A percentile compares a stretch with the other conserved stretches of the same genome.
These are phyloP conservation scores for Leptinotarsa haldemani DNA, from an alignment of 2,888 invertebrate species.

Conservation along the genomic window DNA sequence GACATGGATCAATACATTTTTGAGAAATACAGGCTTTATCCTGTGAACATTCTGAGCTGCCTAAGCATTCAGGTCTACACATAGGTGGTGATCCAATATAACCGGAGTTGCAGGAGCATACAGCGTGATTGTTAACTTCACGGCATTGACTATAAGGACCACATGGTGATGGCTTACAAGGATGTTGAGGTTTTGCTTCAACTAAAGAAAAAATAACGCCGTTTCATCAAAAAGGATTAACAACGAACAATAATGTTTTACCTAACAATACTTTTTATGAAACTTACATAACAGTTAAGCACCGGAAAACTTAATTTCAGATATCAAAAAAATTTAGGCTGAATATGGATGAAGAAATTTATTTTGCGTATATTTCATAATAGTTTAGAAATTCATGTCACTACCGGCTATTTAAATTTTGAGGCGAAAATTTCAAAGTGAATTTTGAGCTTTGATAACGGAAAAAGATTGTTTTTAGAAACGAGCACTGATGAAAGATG, in stretches of 20 bases:
- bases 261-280: slow-evolving; percentile 34
- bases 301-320: background rate
- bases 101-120: slow-evolving; percentile 73
- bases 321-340: too few species aligned
- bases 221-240: slow-evolving; percentile 48
- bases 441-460: too few species aligned
- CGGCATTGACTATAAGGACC: slow-evolving; percentile 76
- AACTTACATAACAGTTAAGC: slow-evolving; percentile 4
- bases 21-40: slow-evolving; percentile 73
- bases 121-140: slow-evolving; percentile 72
- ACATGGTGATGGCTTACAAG: slow-evolving; percentile 75
- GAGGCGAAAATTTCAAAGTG: too few species aligned
- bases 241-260: background rate
- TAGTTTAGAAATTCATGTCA: too few species aligned
- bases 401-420: too few species aligned
- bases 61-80: slow-evolving; percentile 76
- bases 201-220: slow-evolving; percentile 39
- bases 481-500: too few species aligned
- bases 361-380: too few species aligned
- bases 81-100: slow-evolving; percentile 75
- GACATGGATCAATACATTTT: slow-evolving; percentile 76
- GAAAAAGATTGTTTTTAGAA: too few species aligned
- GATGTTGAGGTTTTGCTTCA: slow-evolving; percentile 60
- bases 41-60: slow-evolving; percentile 75
- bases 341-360: too few species aligned